phyloP scores from a whole-genome alignment of 2,797 vertebrate species.

The Arrhamphus sclerolepis region DNA sequence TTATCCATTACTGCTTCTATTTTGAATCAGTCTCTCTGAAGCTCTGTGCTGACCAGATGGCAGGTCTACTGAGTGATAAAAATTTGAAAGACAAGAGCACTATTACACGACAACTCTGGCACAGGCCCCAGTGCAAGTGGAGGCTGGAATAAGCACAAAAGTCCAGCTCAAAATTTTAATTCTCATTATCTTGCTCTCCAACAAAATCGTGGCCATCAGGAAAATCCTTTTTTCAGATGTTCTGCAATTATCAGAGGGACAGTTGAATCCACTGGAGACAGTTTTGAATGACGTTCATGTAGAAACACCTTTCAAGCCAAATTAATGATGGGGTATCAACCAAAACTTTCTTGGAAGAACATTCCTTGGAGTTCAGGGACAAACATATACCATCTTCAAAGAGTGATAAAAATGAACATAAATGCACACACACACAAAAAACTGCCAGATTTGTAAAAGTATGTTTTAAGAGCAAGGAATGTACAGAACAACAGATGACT shows the following conservation, averaged over 20 bases:
- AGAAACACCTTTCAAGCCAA: not conserved
- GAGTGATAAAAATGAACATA: too few species aligned
- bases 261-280: slow-evolving; percentile 14
- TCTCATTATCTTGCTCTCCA: slow-evolving; percentile 58
- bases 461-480: too few species aligned
- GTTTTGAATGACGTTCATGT: slow-evolving; percentile 23
- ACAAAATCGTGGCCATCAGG: slow-evolving; percentile 31
- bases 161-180: slow-evolving; percentile 55
- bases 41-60: slow-evolving; percentile 80
- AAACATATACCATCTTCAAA: too few species aligned
- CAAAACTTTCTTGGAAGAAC: too few species aligned
- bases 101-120: slow-evolving; percentile 66
- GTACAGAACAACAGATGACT: too few species aligned
- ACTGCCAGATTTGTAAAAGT: too few species aligned
- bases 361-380: too few species aligned
- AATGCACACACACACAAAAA: too few species aligned
- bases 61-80: slow-evolving; percentile 74
- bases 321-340: too few species aligned
- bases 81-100: slow-evolving; percentile 74
- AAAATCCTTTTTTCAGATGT: slow-evolving; percentile 36
- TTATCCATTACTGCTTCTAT: slow-evolving; percentile 74
- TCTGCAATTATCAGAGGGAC: slow-evolving; percentile 15
- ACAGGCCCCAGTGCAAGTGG: slow-evolving; percentile 39
- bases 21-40: slow-evolving; percentile 71
- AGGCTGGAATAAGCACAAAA: slow-evolving; percentile 53